A percentile compares a stretch with the other conserved stretches of the same genome.
Conservation (phyloP, 2,113 vertebrate species). For the Crotalus viridis region DNA sequence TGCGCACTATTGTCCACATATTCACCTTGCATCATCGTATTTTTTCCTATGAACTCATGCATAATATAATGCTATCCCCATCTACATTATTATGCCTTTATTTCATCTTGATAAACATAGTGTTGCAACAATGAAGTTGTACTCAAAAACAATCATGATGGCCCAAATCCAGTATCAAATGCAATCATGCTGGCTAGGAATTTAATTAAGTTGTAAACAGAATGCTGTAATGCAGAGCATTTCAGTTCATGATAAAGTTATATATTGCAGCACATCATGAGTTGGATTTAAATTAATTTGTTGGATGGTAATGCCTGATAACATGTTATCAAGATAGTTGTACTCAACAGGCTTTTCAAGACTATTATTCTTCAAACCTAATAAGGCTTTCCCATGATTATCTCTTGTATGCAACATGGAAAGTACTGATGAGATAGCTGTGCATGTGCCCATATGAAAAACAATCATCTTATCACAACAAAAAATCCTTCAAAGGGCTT, state of each 20-base stretch:
- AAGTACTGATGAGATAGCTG: neutral
- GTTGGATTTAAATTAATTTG: neutral
- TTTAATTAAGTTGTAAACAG: neutral
- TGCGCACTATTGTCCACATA: neutral
- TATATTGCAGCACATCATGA: neutral
- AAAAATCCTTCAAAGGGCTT: neutral
- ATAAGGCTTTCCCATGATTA: neutral
- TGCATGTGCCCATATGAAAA: neutral
- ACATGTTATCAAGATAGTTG: neutral
- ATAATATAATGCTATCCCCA: neutral
- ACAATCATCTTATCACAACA: neutral
- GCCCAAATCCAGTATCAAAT: neutral
- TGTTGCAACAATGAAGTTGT: neutral
- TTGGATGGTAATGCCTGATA: neutral
- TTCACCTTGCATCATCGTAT: neutral
- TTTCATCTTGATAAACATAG: neutral
- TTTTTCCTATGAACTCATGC: neutral
- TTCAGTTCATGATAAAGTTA: neutral
- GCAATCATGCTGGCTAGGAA: neutral
- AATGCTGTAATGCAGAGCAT: neutral
- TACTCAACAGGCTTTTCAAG: neutral
- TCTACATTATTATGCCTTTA: neutral
- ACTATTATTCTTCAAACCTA: neutral
- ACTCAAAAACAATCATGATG: neutral
- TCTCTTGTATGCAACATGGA: neutral